These are phyloP conservation scores for Meta bourneti DNA, from an alignment of 2,888 invertebrate genomes.

Conservation along the genomic window DNA sequence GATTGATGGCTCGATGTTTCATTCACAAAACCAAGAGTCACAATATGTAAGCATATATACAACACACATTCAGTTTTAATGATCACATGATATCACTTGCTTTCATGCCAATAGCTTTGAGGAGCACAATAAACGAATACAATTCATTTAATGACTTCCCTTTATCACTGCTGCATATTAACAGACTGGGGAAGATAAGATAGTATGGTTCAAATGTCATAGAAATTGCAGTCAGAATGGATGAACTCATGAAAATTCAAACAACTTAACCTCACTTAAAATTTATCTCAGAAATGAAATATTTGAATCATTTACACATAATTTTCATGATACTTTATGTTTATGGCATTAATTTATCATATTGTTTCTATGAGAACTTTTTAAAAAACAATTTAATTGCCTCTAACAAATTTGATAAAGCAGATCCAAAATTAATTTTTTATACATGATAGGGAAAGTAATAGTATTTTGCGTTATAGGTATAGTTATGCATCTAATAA, in stretches of 20 bases:
- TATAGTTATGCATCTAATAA: too few species aligned
- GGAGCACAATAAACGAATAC: constrained; percentile 1
- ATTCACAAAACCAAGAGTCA: background rate
- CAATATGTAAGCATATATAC: constrained; percentile 17
- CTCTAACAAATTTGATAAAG: too few species aligned
- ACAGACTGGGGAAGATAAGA: background rate
- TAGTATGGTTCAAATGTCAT: background rate
- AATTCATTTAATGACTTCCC: background rate
- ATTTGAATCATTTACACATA: background rate
- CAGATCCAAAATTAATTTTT: too few species aligned
- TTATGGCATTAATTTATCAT: background rate
- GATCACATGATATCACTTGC: constrained; percentile 50
- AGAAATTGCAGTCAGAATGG: background rate
- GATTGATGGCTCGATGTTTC: constrained; percentile 20
- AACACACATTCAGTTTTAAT: constrained; percentile 11
- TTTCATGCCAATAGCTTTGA: background rate
- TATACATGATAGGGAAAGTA: too few species aligned
- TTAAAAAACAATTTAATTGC: background rate
- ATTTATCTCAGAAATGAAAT: background rate
- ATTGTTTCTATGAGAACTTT: background rate
- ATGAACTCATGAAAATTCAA: background rate
- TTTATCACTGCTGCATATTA: background rate
- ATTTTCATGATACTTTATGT: background rate
- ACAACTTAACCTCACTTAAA: background rate
- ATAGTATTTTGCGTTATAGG: too few species aligned